A percentile compares a stretch with the other conserved stretches of the same genome.
phyloP scores from a whole-genome alignment of 2,113 vertebrate species.

The Erythrocercus mccallii region DNA sequence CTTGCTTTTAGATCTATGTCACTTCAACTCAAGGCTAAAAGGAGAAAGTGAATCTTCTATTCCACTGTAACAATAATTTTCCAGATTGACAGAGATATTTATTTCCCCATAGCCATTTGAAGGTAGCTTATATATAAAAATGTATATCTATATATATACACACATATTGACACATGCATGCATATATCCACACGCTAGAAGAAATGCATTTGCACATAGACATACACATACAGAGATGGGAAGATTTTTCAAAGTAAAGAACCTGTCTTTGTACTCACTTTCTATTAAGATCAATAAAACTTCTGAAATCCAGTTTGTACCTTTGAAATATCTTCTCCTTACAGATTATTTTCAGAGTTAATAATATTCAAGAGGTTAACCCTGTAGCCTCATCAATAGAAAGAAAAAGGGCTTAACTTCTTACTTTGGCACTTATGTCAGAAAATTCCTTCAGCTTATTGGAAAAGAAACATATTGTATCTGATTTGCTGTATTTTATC shows the following conservation, averaged over 20 bases:
- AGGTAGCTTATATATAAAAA: background rate
- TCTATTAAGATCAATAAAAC: background rate
- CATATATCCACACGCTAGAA: background rate
- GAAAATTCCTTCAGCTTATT: background rate
- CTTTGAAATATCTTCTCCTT: background rate
- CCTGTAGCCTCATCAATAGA: background rate
- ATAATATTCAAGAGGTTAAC: background rate
- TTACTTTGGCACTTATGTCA: background rate
- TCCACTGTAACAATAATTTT: constrained; percentile 7
- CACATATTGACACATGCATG: fast-evolving
- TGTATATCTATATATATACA: fast-evolving
- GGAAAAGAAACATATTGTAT: background rate
- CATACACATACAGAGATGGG: background rate
- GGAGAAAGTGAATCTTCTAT: background rate
- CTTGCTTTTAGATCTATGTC: constrained; percentile 45
- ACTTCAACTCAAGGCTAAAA: constrained; percentile 25
- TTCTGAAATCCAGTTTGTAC: background rate
- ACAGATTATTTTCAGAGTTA: background rate
- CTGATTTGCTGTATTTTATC: background rate
- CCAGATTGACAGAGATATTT: background rate
- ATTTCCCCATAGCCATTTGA: background rate
- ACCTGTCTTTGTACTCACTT: background rate
- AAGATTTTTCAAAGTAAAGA: background rate
- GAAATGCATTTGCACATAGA: background rate
- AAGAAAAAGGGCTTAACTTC: background rate